Evolutionary conservation across 2,113 vertebrate genomes (phyloP), one percentile per base, ranked within the genome.

Genomic region (Lophotis ruficrista): DNA sequence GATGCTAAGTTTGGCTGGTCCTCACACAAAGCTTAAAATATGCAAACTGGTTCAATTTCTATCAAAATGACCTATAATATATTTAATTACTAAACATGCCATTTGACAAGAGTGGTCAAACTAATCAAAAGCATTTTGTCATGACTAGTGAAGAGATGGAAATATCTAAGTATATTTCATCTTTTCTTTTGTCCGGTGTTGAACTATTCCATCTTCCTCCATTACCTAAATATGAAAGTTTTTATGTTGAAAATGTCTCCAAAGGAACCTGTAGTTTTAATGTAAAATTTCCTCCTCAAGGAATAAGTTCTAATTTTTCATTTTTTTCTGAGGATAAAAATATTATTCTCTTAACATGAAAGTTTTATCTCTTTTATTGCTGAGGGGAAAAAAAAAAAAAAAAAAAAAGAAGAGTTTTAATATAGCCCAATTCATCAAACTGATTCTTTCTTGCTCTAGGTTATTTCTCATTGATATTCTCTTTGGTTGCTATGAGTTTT

Each of bases 391-490:
- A 60, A 37, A 80, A 64, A 91, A 56, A 91, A 47, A 10, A 30
- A 60, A 37, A 80, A 64, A 91, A 56, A 91, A 47, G 8, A 30
- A n/a, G 13, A 72, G 75, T 57, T 97, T 97, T 96, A 97, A 95
- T 97, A 93, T 83, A 96, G 33, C 38, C 53, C 58, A 96, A 92
- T 97, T 98, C 75, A 97, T 97, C 96, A 97, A 96, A 95, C 48
- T 92, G 88, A 93, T 94, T 95, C 50, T 96, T 97, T 96, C 61
- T 97, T 95, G 73, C 92, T 97, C 41, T 94, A 90, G 75, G 88
- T 97, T 97, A 95, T 97, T 98, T 96, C 91, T 97, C 96, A 94
- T 61, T 96, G 89, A 95, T 96, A 97, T 87, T 98, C 57, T 68
- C 58, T 95, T 95, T 97, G 48, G 82, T 94, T 96, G 54, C 41